Base-by-base conservation (phyloP, 2,888 invertebrate species). In the Plemyria rubiginata region DNA sequence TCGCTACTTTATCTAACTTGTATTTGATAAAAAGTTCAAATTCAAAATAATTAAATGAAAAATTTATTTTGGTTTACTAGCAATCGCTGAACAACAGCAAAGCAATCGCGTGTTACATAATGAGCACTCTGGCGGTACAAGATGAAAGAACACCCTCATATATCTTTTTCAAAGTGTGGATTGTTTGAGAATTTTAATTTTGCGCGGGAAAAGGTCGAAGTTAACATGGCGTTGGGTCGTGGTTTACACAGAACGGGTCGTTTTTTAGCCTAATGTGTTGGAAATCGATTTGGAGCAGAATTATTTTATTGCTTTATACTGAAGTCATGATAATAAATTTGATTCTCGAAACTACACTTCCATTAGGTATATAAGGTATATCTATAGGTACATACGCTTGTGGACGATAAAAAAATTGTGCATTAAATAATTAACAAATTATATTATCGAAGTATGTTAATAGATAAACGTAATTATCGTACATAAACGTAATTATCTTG, bases 161-260 rank as follows among this genome's bases (percentile, higher is more conserved):
- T 90, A 92, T 92, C 91, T 92, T 85, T 88, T 92, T 89, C 90
- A 88, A 90, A 90, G 88, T 88, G 88, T 75, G 87, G 82, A 86
- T 87, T 84, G 88, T 90, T 89, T 81, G 88, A 88, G 90, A 90
- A 90, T 91, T 91, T 92, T 90, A 89, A 92, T 90, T 90, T 89
- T 63, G 56, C 69, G 48, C 60, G 58, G 81, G 85, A 79, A 80
- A 80, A 80, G 78, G 80, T 66, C 61, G 54, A 63, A 60, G 55
- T 36, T 58, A 60, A 48, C 55, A 61, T 65, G 46, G 62, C 65
- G 60, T 61, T 52, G 50, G 29, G 8, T 59, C 59, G 65, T 46
- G 61, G 68, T 67, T 65, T 46, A 62, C 67, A 70, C 66, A 60
- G 55, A 9, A 55, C 29, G 56, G 60, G 49, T 58, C 55, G 57